Percentiles rank a stretch among this genome's conserved stretches.
Evolutionary conservation across 2,797 vertebrate species (phyloP).

Genomic region (Glyptemys insculpta): DNA sequence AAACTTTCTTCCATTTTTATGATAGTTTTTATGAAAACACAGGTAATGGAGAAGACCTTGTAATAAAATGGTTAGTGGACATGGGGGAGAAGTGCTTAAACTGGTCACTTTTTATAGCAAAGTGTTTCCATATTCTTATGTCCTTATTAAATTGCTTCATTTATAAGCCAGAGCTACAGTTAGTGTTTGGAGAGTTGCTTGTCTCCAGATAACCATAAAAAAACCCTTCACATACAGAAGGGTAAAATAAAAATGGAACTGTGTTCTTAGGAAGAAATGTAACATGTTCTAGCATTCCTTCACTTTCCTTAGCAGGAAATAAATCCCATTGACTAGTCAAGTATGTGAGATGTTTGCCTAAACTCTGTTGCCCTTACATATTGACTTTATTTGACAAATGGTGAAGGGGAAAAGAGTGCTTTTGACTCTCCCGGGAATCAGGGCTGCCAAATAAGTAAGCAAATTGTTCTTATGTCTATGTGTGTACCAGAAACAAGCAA

Average conservation of each 20-base stretch:
- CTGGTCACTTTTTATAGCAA: background rate
- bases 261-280: background rate
- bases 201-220: background rate
- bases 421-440: conserved; percentile 33
- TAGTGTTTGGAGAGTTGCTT: background rate
- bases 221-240: background rate
- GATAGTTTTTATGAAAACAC: background rate
- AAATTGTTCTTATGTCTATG: background rate
- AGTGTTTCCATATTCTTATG: background rate
- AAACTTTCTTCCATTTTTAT: background rate
- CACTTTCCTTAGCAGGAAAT: background rate
- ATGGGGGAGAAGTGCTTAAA: background rate
- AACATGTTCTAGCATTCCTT: background rate
- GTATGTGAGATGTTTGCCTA: conserved; percentile 12
- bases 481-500: background rate
- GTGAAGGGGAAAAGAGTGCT: conserved; percentile 16
- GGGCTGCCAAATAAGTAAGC: background rate
- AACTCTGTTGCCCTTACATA: background rate
- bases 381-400: conserved; percentile 56
- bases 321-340: background rate
- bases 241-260: background rate
- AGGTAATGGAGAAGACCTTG: background rate
- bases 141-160: background rate
- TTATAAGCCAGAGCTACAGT: background rate
- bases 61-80: background rate